Evolutionary conservation across 2,888 invertebrate species (phyloP), one percentile per base, ranked within the genome.

Genomic region (Drosophila tanythrix): DNA sequence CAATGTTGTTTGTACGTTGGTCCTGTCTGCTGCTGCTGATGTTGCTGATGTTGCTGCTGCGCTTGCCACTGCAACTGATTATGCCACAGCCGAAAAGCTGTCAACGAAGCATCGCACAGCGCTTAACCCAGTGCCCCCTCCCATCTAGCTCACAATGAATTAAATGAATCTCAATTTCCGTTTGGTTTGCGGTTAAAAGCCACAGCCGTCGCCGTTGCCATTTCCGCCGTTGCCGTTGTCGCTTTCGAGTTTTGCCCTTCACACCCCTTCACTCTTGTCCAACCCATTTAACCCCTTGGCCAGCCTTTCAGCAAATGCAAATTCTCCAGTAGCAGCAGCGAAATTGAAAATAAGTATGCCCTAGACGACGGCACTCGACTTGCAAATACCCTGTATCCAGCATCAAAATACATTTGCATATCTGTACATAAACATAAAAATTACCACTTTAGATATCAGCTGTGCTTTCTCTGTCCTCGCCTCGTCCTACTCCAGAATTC

Each of bases 151-250:
- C 69, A 86, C 86, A 87, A 90, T 86, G 89, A 83, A 88, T 90
- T 90, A 90, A 88, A 90, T 88, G 89, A 90, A 88, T 90, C 89
- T 88, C 87, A 88, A 90, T 90, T 90, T 88, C 89, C 89, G 87
- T 90, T 88, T 86, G 89, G 89, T 77, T 88, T 88, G 87, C 83
- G 87, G 87, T 89, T 86, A 89, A 89, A 89, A 85, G 90, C 88
- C 90, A 85, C 88, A 88, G 64, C 71, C 65, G 66, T 75, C 71
- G 74, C 71, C 65, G 55, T 72, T 21, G 46, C 35, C 52, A 36
- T 57, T 52, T 10, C 36, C 33, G 46, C 21, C 52, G 46, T 46
- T 46, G 40, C 13, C 13, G 13, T 33, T 50, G 18, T 29, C 38
- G 56, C 27, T 56, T 29, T 40, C 29, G 56, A 38, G 55, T 8